phyloP scores from a whole-genome alignment of 2,888 invertebrate genomes.

The Phyto melanocephala region DNA sequence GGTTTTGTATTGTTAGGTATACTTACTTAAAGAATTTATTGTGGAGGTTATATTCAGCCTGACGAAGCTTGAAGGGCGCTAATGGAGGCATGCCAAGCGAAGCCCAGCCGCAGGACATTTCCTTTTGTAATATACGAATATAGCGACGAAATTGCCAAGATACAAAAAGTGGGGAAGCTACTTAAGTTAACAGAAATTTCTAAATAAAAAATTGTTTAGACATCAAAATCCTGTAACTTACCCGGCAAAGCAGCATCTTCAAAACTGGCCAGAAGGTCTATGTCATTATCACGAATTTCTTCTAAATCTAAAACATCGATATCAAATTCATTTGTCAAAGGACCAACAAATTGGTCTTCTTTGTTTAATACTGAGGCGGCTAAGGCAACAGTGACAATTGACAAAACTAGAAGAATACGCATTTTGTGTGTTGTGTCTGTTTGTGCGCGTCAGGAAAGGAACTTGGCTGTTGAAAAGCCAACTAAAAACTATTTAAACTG shows the following conservation, averaged over 20 bases:
- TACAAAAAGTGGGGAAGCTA: slow-evolving; percentile 70
- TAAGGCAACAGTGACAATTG: slow-evolving; percentile 69
- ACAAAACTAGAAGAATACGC: slow-evolving; percentile 73
- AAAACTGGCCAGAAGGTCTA: slow-evolving; percentile 67
- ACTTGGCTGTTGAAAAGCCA: slow-evolving; percentile 39
- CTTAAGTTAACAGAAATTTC: slow-evolving; percentile 51
- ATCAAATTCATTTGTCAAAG: slow-evolving; percentile 23
- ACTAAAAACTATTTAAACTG: slow-evolving; percentile 55
- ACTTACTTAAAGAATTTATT: no score
- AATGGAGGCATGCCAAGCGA: slow-evolving; percentile 71
- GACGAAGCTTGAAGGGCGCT: slow-evolving; percentile 70
- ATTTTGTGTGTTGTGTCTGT: slow-evolving; percentile 60
- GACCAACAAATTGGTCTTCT: background rate
- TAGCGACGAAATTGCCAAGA: slow-evolving; percentile 73
- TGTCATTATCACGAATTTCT: slow-evolving; percentile 68
- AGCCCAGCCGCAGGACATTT: slow-evolving; percentile 75
- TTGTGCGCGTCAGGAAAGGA: no score
- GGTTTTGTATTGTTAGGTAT: no score
- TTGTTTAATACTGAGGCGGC: slow-evolving; percentile 66
- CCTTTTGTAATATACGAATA: slow-evolving; percentile 70
- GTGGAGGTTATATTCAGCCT: no score
- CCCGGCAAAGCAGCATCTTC: slow-evolving; percentile 68
- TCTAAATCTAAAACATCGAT: slow-evolving; percentile 46
- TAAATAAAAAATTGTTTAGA: background rate
- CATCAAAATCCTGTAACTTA: slow-evolving; percentile 62